A percentile compares a stretch with the other conserved stretches of the same genome.
These are phyloP conservation scores for Gallinago jamesoni DNA, from an alignment of 2,113 vertebrate species.

Conservation along the genomic window DNA sequence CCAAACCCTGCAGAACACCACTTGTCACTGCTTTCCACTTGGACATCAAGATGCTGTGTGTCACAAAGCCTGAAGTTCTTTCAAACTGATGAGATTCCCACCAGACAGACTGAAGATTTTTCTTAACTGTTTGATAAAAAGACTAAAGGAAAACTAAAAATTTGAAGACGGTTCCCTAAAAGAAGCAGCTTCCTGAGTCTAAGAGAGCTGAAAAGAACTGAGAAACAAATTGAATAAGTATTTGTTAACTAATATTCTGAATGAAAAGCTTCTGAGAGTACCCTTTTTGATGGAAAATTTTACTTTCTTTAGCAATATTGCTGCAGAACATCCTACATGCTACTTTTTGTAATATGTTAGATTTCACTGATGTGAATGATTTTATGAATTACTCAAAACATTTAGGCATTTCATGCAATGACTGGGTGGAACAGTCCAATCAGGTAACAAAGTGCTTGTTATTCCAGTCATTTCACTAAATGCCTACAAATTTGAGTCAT, in stretches of 20 bases:
- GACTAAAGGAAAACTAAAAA: neutral
- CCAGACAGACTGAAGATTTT: neutral
- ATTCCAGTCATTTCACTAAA: conserved; percentile 5
- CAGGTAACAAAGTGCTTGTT: neutral
- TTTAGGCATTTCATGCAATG: neutral
- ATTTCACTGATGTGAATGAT: neutral
- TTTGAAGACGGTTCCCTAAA: neutral
- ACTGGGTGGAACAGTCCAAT: neutral
- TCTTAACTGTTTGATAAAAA: neutral
- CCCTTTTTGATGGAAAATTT: neutral
- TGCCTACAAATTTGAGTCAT: neutral
- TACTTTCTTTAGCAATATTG: neutral
- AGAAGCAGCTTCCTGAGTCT: neutral
- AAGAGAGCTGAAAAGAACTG: neutral
- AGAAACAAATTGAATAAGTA: neutral
- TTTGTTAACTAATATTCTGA: neutral
- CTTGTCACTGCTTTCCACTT: neutral
- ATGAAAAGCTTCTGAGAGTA: neutral
- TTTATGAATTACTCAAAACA: neutral
- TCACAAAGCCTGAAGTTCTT: neutral
- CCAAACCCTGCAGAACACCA: neutral
- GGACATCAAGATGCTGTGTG: neutral
- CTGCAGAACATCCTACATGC: neutral
- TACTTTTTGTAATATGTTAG: neutral
- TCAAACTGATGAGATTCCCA: neutral